phyloP scores from a whole-genome alignment of 1,140 invertebrate species.

The Oedothorax gibbosus region DNA sequence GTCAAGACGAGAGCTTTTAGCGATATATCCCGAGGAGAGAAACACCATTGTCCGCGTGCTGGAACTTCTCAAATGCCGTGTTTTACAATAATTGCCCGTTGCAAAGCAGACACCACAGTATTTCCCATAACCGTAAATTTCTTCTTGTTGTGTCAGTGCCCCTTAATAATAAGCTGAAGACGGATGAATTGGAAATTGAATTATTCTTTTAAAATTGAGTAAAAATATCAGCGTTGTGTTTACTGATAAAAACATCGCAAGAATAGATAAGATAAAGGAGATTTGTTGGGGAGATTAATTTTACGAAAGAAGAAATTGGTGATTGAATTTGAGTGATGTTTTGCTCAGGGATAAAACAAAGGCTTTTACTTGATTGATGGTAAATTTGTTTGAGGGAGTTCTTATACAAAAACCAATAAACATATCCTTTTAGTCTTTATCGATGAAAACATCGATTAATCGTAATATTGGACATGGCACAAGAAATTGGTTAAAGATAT shows the following conservation, averaged over 20 bases:
- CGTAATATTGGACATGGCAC: background rate
- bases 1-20: constrained; percentile 24
- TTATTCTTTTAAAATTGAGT: constrained; percentile 21
- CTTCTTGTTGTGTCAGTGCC: background rate
- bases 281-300: too few species aligned
- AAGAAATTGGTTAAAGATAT: background rate
- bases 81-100: constrained; percentile 56
- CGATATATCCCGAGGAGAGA: constrained; percentile 25
- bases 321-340: too few species aligned
- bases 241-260: too few species aligned
- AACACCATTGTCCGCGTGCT: constrained; percentile 1
- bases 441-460: constrained; percentile 22
- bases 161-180: constrained; percentile 31
- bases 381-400: too few species aligned
- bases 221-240: background rate
- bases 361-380: too few species aligned
- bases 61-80: constrained; percentile 57
- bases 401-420: background rate
- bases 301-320: too few species aligned
- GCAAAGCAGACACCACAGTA: constrained; percentile 42
- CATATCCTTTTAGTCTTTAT: background rate
- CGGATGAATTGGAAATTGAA: constrained; percentile 45
- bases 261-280: too few species aligned
- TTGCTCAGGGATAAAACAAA: too few species aligned
- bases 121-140: constrained; percentile 15